Evolutionary conservation across 2,113 vertebrate genomes (phyloP), one percentile per base, ranked within the genome.

Genomic region (Eolophus roseicapilla): DNA sequence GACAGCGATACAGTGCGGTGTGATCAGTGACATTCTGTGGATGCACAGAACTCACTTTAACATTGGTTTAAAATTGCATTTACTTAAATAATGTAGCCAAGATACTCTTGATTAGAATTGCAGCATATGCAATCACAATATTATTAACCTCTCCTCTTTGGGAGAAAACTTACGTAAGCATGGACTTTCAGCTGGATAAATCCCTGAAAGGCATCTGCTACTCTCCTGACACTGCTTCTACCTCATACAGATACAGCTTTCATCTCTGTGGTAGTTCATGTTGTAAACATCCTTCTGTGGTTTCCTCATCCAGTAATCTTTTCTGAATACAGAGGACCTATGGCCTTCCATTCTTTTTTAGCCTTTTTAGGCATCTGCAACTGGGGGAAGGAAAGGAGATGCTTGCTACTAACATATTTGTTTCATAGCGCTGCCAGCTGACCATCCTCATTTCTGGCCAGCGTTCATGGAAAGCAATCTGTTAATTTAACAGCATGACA

Each of bases 341-440:
- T 70, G 68, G 6, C 47, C 81, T 93, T 84, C 52, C 29, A 28
- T 74, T 77, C 37, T 55, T 75, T 90, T 87, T 76, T 59, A 25
- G 7, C 15, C 65, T 91, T 93, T 94, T 44, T 27, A 79, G 43
- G 17, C 50, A 75, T 71, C 55, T 81, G 37, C 39, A 90, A 37
- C 55, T 52, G 35, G 10, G 31, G 24, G 18, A 67, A 77, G 12
- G 64, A n/a, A 75, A 50, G 44, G 29, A 71, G 27, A 31, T 52
- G 21, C 15, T 92, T 92, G 27, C 47, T 78, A 1, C 24, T 92
- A 28, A 52, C 24, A 15, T 46, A 35, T 35, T 92, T 88, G 35
- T 96, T 88, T 94, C 76, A 41, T 9, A 67, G 27, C 35, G 43
- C 43, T 88, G 50, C 60, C 88, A 78, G 53, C 67, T 93, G 90